These are phyloP conservation scores for Gymnorhina tibicen DNA, from an alignment of 2,113 vertebrate species.

Conservation along the genomic window DNA sequence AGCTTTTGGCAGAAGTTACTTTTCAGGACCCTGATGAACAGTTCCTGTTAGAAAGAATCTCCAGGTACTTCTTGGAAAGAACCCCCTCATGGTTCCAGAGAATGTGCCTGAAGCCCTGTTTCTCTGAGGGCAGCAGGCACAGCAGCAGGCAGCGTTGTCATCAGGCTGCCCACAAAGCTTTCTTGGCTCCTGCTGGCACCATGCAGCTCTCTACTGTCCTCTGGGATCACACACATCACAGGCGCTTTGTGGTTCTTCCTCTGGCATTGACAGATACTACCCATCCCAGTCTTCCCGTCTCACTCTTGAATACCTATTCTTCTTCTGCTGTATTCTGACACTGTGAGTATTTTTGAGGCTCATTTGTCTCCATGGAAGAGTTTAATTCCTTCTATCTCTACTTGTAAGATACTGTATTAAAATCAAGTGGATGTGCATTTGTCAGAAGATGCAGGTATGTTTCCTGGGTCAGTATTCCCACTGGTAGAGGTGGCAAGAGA, in stretches of 20 bases:
- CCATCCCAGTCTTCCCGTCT: neutral
- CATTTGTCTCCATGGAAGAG: neutral
- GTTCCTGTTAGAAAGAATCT: neutral
- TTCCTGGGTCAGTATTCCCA: neutral
- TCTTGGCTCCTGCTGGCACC: neutral
- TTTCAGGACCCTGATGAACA: neutral
- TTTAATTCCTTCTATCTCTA: neutral
- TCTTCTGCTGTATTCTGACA: neutral
- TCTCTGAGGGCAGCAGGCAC: neutral
- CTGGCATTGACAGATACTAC: neutral
- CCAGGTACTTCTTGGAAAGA: neutral
- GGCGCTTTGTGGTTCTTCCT: neutral
- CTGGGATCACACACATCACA: neutral
- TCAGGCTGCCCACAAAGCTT: neutral
- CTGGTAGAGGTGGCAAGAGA: neutral
- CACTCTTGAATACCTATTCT: neutral
- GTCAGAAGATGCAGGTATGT: neutral
- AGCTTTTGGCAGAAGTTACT: neutral
- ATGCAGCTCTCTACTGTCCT: neutral
- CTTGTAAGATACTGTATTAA: neutral
- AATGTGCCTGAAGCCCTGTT: neutral
- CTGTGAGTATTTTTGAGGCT: neutral
- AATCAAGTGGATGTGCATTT: neutral
- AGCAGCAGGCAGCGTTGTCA: accelerated
- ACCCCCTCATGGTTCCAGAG: neutral